Conservation (phyloP, 1,140 invertebrate genomes). For the Periplaneta americana region DNA sequence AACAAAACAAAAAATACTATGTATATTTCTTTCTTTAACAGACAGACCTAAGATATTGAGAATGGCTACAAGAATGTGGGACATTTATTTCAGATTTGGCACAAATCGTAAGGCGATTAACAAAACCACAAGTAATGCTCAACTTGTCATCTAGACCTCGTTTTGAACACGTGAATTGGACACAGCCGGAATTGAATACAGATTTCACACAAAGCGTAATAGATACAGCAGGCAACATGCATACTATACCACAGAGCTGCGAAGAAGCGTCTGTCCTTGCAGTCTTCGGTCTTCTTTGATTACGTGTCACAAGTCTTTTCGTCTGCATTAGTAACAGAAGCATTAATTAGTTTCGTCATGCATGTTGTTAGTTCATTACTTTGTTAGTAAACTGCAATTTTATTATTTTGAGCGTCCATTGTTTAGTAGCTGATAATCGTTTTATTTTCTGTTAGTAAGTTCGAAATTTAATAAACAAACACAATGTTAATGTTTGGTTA, state of each 20-base stretch:
- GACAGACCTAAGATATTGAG: too few relatives aligned
- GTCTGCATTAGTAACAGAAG: neutral
- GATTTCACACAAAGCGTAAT: neutral
- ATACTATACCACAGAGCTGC: neutral
- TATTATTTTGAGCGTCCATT: neutral
- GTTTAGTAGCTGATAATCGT: neutral
- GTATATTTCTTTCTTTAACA: too few relatives aligned
- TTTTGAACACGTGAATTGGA: neutral
- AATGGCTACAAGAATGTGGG: neutral
- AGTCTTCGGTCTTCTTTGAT: neutral
- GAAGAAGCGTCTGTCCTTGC: neutral
- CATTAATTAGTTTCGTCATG: neutral
- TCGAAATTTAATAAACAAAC: neutral
- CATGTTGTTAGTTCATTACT: neutral
- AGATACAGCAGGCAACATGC: neutral
- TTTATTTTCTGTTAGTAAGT: neutral
- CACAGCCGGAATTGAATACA: neutral
- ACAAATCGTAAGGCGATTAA: neutral
- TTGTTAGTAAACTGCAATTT: neutral
- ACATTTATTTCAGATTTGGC: too few relatives aligned
- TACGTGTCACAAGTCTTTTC: neutral
- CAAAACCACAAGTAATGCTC: neutral
- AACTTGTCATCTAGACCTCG: neutral
- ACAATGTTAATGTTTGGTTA: neutral
- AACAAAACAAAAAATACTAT: too few relatives aligned